Percentiles rank a stretch among this genome's conserved stretches.
Conservation (phyloP, 1,140 invertebrate species). For the Geopemphigus sp. region DNA sequence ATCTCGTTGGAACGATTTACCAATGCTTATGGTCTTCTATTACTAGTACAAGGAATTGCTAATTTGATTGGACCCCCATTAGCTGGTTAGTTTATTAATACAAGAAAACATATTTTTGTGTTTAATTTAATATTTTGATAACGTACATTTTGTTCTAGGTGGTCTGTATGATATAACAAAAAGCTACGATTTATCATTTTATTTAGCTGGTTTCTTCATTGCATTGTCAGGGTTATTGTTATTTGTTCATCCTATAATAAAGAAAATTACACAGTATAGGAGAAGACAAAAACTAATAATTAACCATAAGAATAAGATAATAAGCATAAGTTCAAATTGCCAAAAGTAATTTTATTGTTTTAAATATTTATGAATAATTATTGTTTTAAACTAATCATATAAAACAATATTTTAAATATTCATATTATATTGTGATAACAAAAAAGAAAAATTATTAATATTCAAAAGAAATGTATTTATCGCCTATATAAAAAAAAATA, state of each 20-base stretch:
- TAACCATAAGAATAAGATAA: constrained; percentile 38
- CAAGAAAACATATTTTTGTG: not conserved
- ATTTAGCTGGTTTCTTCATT: constrained; percentile 72
- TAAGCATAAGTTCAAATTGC: constrained; percentile 4
- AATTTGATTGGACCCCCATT: constrained; percentile 67
- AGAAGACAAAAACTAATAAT: constrained; percentile 18
- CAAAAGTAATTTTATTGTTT: constrained; percentile 33
- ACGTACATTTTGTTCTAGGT: constrained; percentile 57
- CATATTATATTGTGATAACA: not conserved
- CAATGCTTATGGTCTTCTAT: constrained; percentile 80
- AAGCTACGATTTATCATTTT: constrained; percentile 72
- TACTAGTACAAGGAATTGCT: constrained; percentile 79
- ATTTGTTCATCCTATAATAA: constrained; percentile 52
- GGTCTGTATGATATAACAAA: constrained; percentile 68
- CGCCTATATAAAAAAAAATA: no score
- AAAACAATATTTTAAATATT: not conserved
- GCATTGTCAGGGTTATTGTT: constrained; percentile 73
- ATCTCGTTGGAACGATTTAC: constrained; percentile 80
- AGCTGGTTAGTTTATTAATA: constrained; percentile 56
- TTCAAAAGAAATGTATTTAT: no score
- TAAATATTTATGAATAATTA: constrained; percentile 7
- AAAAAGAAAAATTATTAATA: no score
- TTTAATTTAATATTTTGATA: not conserved
- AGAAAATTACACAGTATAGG: constrained; percentile 35
- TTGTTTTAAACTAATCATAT: not conserved